Conservation (phyloP, 2,888 invertebrate genomes). For the Volucella bombylans region DNA sequence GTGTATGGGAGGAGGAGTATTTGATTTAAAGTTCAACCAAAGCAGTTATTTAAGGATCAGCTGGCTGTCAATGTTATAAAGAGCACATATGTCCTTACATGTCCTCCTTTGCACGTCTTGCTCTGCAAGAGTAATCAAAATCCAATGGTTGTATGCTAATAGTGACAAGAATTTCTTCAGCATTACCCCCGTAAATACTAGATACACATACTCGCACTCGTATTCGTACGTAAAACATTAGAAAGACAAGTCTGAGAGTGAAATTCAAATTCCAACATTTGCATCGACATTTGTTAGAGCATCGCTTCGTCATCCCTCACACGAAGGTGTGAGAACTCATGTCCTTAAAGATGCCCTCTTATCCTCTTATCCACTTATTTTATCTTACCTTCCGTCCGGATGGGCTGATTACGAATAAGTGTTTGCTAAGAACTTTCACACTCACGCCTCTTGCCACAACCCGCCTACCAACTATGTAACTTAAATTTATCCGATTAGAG, state of each 20-base stretch:
- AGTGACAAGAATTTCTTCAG: constrained; percentile 30
- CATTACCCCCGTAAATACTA: too few relatives aligned
- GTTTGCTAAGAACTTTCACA: too few relatives aligned
- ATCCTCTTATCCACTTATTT: not conserved
- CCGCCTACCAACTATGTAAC: not conserved
- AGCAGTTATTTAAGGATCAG: constrained; percentile 23
- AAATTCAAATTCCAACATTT: constrained; percentile 61
- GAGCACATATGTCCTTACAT: not conserved
- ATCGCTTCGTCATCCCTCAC: constrained; percentile 9
- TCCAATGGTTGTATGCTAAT: constrained; percentile 64
- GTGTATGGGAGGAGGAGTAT: not conserved
- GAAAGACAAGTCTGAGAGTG: constrained; percentile 35
- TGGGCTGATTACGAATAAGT: not conserved
- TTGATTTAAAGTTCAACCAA: constrained; percentile 38
- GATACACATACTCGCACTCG: constrained; percentile 23
- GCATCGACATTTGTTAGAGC: constrained; percentile 57
- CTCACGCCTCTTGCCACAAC: not conserved
- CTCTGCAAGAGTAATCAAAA: constrained; percentile 20
- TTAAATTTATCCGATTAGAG: constrained; percentile 60
- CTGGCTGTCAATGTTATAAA: constrained; percentile 18
- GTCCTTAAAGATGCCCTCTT: constrained; percentile 33
- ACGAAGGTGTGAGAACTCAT: constrained; percentile 11
- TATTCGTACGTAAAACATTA: constrained; percentile 44
- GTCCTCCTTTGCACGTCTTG: not conserved
- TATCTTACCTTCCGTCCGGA: not conserved